A percentile compares a stretch with the other conserved stretches of the same genome.
Evolutionary conservation across 2,113 vertebrate genomes (phyloP).

Genomic region (Mugil cephalus): DNA sequence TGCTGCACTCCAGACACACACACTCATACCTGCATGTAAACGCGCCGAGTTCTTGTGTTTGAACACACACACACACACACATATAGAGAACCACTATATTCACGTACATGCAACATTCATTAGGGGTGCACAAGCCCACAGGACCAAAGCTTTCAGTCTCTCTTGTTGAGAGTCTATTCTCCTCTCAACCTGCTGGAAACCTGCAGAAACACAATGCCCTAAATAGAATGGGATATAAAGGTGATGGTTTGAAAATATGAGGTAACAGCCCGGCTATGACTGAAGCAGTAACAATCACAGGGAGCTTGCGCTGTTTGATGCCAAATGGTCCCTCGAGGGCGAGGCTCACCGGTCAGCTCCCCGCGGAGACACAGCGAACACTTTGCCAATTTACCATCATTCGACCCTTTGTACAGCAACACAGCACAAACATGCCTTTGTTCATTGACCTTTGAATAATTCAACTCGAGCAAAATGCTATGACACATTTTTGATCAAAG

Average conservation of each 20-base stretch:
- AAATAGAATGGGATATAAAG: slow-evolving; percentile 69
- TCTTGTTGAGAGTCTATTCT: slow-evolving; percentile 51
- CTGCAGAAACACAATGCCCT: slow-evolving; percentile 46
- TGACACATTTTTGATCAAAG: slow-evolving; percentile 83
- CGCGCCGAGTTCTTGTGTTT: slow-evolving; percentile 3
- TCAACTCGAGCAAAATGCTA: slow-evolving; percentile 75
- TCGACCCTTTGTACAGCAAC: slow-evolving; percentile 74
- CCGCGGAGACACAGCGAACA: slow-evolving; percentile 57
- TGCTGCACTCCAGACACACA: slow-evolving; percentile 19
- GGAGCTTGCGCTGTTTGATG: slow-evolving; percentile 73
- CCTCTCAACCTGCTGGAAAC: slow-evolving; percentile 43
- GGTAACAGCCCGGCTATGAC: slow-evolving; percentile 64
- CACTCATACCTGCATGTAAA: slow-evolving; percentile 26
- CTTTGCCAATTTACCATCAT: slow-evolving; percentile 77
- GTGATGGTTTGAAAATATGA: slow-evolving; percentile 70
- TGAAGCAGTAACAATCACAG: slow-evolving; percentile 75
- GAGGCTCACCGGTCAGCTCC: slow-evolving; percentile 71
- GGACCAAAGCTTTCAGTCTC: slow-evolving; percentile 40
- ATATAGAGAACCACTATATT: slow-evolving; percentile 1
- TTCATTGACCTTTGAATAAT: slow-evolving; percentile 83
- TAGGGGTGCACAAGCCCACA: slow-evolving; percentile 25
- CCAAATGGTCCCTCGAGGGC: slow-evolving; percentile 72
- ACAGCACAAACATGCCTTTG: slow-evolving; percentile 75
- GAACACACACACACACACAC: slow-evolving; percentile 16
- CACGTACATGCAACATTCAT: slow-evolving; percentile 36